A percentile compares a stretch with the other conserved stretches of the same genome.
These are phyloP conservation scores for Setophaga petechia DNA, from an alignment of 2,113 vertebrate species.

Conservation along the genomic window DNA sequence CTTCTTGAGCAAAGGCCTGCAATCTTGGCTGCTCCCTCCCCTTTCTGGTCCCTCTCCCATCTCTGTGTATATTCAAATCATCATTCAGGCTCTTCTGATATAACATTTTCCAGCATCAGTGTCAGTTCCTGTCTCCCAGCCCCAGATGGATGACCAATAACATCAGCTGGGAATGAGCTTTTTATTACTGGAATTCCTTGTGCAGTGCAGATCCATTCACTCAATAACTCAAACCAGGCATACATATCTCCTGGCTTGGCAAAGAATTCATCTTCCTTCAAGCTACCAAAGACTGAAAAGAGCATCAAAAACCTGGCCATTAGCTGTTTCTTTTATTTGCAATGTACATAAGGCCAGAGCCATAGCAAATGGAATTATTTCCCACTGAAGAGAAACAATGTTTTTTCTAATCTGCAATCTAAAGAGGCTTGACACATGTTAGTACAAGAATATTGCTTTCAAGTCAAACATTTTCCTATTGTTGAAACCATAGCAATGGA, in stretches of 20 bases:
- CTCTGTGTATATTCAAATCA: neutral
- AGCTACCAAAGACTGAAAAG: neutral
- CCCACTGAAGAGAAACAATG: neutral
- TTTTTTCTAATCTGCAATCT: neutral
- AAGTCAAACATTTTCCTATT: neutral
- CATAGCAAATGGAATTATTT: neutral
- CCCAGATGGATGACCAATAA: neutral
- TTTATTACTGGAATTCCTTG: conserved; percentile 23
- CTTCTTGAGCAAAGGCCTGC: neutral
- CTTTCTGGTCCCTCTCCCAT: neutral
- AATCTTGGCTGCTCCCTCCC: neutral
- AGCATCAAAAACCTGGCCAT: neutral
- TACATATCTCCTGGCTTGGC: neutral
- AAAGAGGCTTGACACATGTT: neutral
- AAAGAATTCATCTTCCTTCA: neutral
- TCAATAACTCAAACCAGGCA: conserved; percentile 21
- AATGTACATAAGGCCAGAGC: neutral
- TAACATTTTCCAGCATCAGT: neutral
- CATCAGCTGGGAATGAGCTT: neutral
- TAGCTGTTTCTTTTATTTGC: neutral
- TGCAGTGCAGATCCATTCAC: neutral
- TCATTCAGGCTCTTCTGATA: neutral
- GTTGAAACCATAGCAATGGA: neutral
- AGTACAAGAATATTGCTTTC: neutral
- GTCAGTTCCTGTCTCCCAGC: neutral